These are phyloP conservation scores for Actenoides hombroni DNA, from an alignment of 2,113 vertebrate species.

Conservation along the genomic window DNA sequence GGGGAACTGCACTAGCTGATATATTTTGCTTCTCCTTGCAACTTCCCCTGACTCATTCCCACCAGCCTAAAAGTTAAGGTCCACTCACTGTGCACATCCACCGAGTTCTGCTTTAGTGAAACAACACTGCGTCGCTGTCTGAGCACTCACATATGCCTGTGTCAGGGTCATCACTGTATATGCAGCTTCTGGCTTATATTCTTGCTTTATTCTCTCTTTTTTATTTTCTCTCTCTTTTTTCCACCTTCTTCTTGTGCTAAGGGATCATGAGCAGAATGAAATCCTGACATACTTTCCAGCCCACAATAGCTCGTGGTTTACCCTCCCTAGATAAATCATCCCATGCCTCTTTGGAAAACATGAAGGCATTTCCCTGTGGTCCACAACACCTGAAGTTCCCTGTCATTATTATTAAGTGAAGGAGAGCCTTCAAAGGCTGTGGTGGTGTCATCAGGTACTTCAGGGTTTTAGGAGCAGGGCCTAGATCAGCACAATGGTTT, in stretches of 20 bases:
- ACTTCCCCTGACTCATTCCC: background rate
- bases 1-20: background rate
- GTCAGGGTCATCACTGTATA: background rate
- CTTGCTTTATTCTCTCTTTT: background rate
- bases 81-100: background rate
- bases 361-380: background rate
- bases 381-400: background rate
- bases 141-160: background rate
- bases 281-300: background rate
- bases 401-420: background rate
- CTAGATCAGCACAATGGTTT: background rate
- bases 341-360: background rate
- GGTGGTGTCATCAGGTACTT: background rate
- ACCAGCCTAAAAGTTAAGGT: background rate
- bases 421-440: background rate
- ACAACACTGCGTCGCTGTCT: background rate
- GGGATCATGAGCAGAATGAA: background rate
- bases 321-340: background rate
- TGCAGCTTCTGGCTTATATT: background rate
- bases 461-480: background rate
- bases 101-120: background rate
- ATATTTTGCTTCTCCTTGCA: background rate
- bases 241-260: background rate
- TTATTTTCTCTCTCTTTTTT: background rate
- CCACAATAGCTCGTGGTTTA: background rate